A percentile compares a stretch with the other conserved stretches of the same genome.
These are phyloP conservation scores for Rhagonycha lutea DNA, from an alignment of 2,888 invertebrate species.

Conservation along the genomic window DNA sequence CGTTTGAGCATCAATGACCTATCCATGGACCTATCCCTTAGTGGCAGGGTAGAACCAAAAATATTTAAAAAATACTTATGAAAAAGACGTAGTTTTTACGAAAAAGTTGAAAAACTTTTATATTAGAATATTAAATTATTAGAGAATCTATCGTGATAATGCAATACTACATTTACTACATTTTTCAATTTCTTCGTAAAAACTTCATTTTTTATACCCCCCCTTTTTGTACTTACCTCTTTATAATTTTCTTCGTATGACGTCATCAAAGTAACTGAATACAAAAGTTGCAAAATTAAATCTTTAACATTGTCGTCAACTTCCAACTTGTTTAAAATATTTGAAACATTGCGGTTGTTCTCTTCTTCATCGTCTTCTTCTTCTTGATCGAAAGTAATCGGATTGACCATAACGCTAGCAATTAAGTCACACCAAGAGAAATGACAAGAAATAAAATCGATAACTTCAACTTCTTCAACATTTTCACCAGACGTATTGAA, in stretches of 20 bases:
- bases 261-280: conserved; percentile 49
- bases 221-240: conserved; percentile 55
- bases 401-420: conserved; percentile 37
- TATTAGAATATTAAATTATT: no score
- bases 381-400: conserved; percentile 23
- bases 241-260: conserved; percentile 53
- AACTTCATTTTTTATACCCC: no score
- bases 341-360: conserved; percentile 33
- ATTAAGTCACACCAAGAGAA: conserved; percentile 46
- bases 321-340: conserved; percentile 31
- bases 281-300: conserved; percentile 47
- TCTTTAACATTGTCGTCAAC: conserved; percentile 42
- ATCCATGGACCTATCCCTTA: no score
- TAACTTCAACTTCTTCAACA: neutral
- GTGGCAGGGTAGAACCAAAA: no score
- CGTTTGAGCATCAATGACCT: no score
- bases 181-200: no score
- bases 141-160: no score
- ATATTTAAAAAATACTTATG: no score
- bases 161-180: no score
- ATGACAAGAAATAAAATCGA: conserved; percentile 42
- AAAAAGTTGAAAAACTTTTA: no score
- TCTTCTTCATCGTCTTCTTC: conserved; percentile 38
- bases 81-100: no score
- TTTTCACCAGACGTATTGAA: conserved; percentile 35